Evolutionary conservation across 2,797 vertebrate genomes (phyloP), one percentile per base, ranked within the genome.

Genomic region (Ficedula albicollis): DNA sequence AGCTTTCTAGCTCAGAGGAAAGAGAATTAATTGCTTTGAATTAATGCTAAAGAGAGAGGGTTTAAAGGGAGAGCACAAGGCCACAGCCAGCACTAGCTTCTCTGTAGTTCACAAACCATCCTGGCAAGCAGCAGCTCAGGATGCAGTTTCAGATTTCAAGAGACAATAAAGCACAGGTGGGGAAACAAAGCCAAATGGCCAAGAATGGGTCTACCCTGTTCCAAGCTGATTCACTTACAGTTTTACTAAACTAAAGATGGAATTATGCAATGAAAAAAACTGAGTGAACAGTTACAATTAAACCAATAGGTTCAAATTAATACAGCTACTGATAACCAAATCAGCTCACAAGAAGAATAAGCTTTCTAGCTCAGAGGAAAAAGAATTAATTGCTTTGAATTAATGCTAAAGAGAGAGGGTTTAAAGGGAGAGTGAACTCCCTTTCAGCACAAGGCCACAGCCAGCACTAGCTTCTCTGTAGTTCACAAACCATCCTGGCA

Each of bases 291-390:
- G 55, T 89, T 93, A 91, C 49, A 87, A 87, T 93, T 80, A 87
- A 91, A 95, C 76, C 91, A 78, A 86, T 58, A 89, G 59, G 54
- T 87, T 93, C 74, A 74, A 88, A 92, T 90, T 78, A 86, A 90
- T 94, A 87, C 8, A 79, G 59, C 39, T 84, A 78, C 44, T 67
- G 64, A 89, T 72, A 91, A 87, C 62, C 46, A 68, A 72, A 95
- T 74, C 75, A 90, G 69, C 69, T 95, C 70, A 86, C 48, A 68
- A 59, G 67, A 95, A 87, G 60, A 86, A 95, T n/a, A 67, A 87
- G 73, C 21, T 90, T 91, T 84, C 64, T 84, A 68, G 34, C 43
- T 91, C 62, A 41, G 32, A 81, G 30, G 8, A 81, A 49, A 51
- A 87, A 59, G 8, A 90, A 89, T 56, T 23, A 77, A 89, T 77